Conservation (phyloP, 2,888 invertebrate species). For the Amphipoea lucens region DNA sequence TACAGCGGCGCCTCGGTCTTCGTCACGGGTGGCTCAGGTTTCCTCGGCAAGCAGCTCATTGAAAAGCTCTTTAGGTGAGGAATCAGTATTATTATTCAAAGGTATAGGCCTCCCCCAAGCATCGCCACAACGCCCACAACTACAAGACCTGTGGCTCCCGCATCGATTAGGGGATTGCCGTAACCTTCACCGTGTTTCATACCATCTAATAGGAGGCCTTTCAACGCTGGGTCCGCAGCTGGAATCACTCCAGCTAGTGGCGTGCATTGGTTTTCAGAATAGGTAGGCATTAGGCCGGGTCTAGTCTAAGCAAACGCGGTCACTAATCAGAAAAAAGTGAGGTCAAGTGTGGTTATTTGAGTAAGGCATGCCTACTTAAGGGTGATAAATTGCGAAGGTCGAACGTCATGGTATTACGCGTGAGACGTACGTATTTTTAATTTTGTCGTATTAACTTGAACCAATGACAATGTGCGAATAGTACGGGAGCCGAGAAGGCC, state of each 20-base stretch:
- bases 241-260: background rate
- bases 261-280: too few relatives aligned
- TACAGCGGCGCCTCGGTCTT: conserved; percentile 91
- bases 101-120: background rate
- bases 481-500: too few relatives aligned
- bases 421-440: too few relatives aligned
- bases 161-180: background rate
- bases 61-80: conserved; percentile 38
- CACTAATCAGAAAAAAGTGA: too few relatives aligned
- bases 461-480: too few relatives aligned
- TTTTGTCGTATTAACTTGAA: too few relatives aligned
- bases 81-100: background rate
- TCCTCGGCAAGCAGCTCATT: conserved; percentile 82
- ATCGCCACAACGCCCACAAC: background rate
- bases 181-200: background rate
- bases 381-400: too few relatives aligned
- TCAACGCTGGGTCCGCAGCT: background rate
- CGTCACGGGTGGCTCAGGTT: conserved; percentile 95
- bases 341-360: too few relatives aligned
- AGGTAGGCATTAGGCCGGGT: too few relatives aligned
- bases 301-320: too few relatives aligned
- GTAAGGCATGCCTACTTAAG: too few relatives aligned
- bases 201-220: background rate
- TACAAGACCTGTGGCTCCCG: background rate
- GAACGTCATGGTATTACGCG: too few relatives aligned